Base-by-base conservation (phyloP, 2,888 invertebrate genomes). In the Drosophila borborema region DNA sequence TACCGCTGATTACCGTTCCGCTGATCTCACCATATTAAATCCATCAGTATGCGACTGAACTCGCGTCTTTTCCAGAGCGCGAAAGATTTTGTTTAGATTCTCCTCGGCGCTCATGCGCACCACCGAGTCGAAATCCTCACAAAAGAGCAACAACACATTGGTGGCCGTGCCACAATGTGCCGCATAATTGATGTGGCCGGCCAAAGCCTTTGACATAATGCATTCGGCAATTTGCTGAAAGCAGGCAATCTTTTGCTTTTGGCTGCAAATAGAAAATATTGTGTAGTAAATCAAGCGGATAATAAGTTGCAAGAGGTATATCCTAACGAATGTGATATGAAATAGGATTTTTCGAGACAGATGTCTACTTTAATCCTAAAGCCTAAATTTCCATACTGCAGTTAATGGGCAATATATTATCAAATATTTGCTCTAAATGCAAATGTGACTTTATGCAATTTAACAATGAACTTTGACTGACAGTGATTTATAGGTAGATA, bases 21-120 rank as follows among this genome's bases (percentile, higher is more conserved):
- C 91, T 96, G 51, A 97, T 96, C 93, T 96, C 97, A 81, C 96
- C 96, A 90, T 96, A 97, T 49, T 49, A 98, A 93, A 92, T 97
- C 97, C 88, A 97, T 95, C 89, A 96, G 95, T 63, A 97, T 94
- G 87, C 96, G 95, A 34, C 95, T 95, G 14, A 96, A 96, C 94
- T 80, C 96, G 95, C 23, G 95, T 95, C 90, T 96, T 96, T 77
- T 95, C 94, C 87, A 96, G 93, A 9, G 94, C 94, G 92, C 96
- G 95, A 82, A 97, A 96, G 62, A 97, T 96, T 91, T 95, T 94
- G 91, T 97, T 97, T 2, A 97, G 93, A 88, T 96, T 96, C 93
- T 97, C 97, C 91, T 97, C 97, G 49, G 97, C 97, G 59, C 96
- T 95, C 94, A 97, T 96, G 67, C 97, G 94, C 36, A 97, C 95